Evolutionary conservation across 2,797 vertebrate genomes (phyloP), one percentile per base, ranked within the genome.

Genomic region (Macroramphosus scolopax): DNA sequence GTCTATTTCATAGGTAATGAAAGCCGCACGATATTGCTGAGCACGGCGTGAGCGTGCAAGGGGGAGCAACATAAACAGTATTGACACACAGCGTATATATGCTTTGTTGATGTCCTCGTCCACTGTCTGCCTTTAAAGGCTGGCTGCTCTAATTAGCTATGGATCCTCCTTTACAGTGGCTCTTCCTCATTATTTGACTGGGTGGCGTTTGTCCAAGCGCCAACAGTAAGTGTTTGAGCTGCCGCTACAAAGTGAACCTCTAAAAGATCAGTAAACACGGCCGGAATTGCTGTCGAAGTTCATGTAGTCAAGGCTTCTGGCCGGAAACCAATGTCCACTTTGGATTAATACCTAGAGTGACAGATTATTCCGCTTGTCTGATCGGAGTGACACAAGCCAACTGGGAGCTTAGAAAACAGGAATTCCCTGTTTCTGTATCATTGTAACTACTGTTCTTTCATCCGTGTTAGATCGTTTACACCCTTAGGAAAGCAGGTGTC

Each of bases 81-180:
- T 85, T 22, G 82, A 84, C 75, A 74, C 70, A 24, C 37, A 8
- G 12, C 5, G 77, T 15, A 33, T 49, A 79, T 75, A 83, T 62
- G 78, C 65, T 53, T 78, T 68, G 80, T 84, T 80, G 72, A 85
- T 77, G 78, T 72, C 69, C 83, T 83, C 74, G 63, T 88, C 87
- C 88, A 87, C 72, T 86, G 84, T 87, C 75, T 4, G 43, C 35
- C 74, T 77, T n/a, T 83, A 75, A 87, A 83, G 86, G 83, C 87
- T 77, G 75, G 80, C 69, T 73, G 68, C 83, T 84, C 80, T 90
- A 90, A 91, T 90, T 89, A 89, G 87, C 83, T 83, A 89, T 90
- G 80, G 85, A 89, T 90, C 82, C 66, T 51, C 67, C 79, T 62
- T 72, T 67, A 70, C 68, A 55, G 68, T 71, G 64, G 76, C 48